Evolutionary conservation across 2,888 invertebrate species (phyloP).

Genomic region (Drosophila pseudotalamancana): DNA sequence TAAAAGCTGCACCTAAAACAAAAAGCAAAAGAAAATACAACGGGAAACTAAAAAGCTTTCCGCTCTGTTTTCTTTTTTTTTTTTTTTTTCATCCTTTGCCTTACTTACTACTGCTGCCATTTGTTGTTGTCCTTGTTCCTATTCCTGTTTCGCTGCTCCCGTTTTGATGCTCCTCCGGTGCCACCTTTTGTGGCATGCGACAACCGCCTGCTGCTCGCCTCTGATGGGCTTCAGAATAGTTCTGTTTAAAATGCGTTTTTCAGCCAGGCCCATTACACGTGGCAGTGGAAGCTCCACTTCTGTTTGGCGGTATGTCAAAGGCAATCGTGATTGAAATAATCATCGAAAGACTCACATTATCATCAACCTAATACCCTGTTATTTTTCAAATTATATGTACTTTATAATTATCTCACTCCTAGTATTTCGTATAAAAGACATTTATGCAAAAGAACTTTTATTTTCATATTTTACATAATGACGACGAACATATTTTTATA

Average conservation of each 20-base stretch:
- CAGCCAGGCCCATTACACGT: conserved; percentile 20
- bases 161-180: conserved; percentile 47
- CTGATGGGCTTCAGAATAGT: conserved; percentile 46
- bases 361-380: no score
- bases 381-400: no score
- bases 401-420: no score
- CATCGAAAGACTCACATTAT: conserved; percentile 12
- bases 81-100: conserved; percentile 12
- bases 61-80: conserved; percentile 37
- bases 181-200: conserved; percentile 60
- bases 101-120: conserved; percentile 46
- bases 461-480: no score
- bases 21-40: conserved; percentile 45
- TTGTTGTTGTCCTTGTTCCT: conserved; percentile 58
- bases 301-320: conserved; percentile 47
- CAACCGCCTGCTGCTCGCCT: conserved; percentile 48
- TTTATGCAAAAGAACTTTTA: no score
- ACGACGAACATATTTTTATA: no score
- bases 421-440: no score
- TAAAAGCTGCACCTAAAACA: conserved; percentile 44
- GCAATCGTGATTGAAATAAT: conserved; percentile 39
- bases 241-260: conserved; percentile 38
- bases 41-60: conserved; percentile 73
- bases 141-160: conserved; percentile 40
- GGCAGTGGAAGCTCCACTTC: conserved; percentile 26